Percentiles rank a stretch among this genome's conserved stretches.
phyloP scores from a whole-genome alignment of 2,888 invertebrate species.

The Ornithoptera alexandrae region DNA sequence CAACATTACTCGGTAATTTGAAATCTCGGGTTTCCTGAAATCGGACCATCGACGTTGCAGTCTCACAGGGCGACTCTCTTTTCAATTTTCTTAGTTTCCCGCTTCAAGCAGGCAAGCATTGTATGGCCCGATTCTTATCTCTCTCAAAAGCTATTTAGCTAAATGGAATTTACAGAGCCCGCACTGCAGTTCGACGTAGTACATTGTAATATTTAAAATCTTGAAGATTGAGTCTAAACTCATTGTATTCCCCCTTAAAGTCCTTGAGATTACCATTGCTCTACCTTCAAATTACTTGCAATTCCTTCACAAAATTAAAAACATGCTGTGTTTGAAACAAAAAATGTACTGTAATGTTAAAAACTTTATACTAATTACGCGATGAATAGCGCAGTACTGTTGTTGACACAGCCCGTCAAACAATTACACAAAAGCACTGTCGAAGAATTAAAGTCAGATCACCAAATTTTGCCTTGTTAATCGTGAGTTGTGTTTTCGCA shows the following conservation, averaged over 20 bases:
- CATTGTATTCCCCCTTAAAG: conserved; percentile 70
- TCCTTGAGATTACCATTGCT: conserved; percentile 55
- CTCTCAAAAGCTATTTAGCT: conserved; percentile 78
- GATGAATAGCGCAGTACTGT: conserved; percentile 32
- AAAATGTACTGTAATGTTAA: conserved; percentile 13
- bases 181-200: conserved; percentile 79
- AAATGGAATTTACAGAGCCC: conserved; percentile 80
- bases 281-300: conserved; percentile 51
- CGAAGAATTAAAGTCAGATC: conserved; percentile 66
- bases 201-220: conserved; percentile 79
- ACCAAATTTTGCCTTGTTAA: conserved; percentile 74
- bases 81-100: conserved; percentile 80
- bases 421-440: conserved; percentile 62
- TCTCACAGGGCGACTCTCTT: conserved; percentile 75
- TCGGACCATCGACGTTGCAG: conserved; percentile 71
- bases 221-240: conserved; percentile 73
- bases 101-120: conserved; percentile 72
- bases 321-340: conserved; percentile 7
- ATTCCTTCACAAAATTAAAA: conserved; percentile 51
- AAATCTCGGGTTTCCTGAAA: conserved; percentile 72
- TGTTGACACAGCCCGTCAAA: conserved; percentile 54
- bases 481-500: conserved; percentile 66
- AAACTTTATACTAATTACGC: conserved; percentile 21
- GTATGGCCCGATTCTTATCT: conserved; percentile 79
- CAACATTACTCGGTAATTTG: conserved; percentile 62